Evolutionary conservation across 2,797 vertebrate species (phyloP).

Genomic region (Cuniculus paca): DNA sequence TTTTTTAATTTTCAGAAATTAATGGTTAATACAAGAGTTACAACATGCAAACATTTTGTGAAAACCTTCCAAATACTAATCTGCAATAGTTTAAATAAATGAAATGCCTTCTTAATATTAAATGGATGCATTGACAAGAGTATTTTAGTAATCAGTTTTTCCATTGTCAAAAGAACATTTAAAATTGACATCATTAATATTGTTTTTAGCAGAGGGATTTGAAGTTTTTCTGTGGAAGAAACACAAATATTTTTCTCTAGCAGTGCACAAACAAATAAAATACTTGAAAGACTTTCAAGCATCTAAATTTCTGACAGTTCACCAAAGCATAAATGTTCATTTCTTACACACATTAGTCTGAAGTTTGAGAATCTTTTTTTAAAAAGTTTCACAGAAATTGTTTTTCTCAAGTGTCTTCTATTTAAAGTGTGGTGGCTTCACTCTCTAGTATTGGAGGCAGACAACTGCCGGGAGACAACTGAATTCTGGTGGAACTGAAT

Average conservation of each 20-base stretch:
- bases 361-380: background rate
- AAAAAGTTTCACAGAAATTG: background rate
- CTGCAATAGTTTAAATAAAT: constrained; percentile 4
- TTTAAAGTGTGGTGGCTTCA: background rate
- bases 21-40: background rate
- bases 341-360: background rate
- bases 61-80: background rate
- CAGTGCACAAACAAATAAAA: background rate
- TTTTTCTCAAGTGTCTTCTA: background rate
- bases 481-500: background rate
- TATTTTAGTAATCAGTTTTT: background rate
- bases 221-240: background rate
- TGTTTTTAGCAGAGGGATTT: background rate
- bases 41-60: background rate
- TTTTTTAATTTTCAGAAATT: constrained; percentile 4
- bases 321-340: background rate
- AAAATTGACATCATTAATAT: background rate
- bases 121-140: background rate
- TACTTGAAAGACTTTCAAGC: background rate
- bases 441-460: background rate
- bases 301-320: background rate
- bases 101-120: background rate
- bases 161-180: background rate
- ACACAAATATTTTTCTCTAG: background rate
- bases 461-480: background rate